phyloP scores from a whole-genome alignment of 1,140 invertebrate species.

The Microplitis mediator region DNA sequence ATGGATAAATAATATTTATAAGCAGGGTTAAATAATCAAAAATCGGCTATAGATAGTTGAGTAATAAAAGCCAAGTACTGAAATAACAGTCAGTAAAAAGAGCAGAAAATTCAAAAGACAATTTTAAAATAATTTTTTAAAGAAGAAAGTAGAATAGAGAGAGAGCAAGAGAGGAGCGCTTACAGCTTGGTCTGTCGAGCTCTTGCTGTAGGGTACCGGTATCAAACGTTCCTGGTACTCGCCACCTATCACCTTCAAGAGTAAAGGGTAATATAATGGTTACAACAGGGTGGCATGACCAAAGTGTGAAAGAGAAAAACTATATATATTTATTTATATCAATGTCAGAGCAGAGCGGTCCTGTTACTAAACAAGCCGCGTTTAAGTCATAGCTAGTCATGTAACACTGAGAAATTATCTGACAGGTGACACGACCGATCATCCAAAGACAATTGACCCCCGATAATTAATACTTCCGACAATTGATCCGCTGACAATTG shows the following conservation, averaged over 20 bases:
- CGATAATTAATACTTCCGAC: no score
- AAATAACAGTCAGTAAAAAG: slow-evolving; percentile 28
- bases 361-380: no score
- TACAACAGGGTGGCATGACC: slow-evolving; percentile 58
- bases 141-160: slow-evolving; percentile 38
- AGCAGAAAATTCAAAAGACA: slow-evolving; percentile 27
- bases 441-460: no score
- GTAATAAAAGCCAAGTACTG: slow-evolving; percentile 22
- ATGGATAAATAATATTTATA: no score
- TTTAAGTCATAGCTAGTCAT: no score
- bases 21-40: background rate
- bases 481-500: no score
- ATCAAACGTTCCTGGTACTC: slow-evolving; percentile 99
- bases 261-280: slow-evolving; percentile 74
- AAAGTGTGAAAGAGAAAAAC: slow-evolving; percentile 33
- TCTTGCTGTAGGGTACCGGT: slow-evolving; percentile 99
- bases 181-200: slow-evolving; percentile 99
- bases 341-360: no score
- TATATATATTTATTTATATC: no score
- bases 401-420: no score
- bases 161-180: slow-evolving; percentile 69
- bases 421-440: no score
- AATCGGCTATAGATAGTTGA: background rate
- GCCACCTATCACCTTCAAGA: slow-evolving; percentile 97
- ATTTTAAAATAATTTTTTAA: background rate